Evolutionary conservation across 53 echinoderm and acorn worm species (phyloP).

Genomic region (Arbacia lixula): DNA sequence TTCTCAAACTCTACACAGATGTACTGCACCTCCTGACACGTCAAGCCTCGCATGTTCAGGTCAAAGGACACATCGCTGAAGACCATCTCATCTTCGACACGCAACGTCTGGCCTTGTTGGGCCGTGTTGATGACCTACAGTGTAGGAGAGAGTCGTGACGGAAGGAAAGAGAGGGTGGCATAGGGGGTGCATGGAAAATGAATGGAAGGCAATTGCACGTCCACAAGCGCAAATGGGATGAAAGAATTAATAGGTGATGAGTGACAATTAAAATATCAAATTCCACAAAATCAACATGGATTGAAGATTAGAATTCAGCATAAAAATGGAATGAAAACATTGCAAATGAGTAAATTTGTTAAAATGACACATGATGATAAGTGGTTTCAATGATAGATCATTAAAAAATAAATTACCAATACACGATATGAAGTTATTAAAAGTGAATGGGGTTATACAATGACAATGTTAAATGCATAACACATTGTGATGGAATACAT

Average conservation of each 20-base stretch:
- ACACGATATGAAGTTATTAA: neutral
- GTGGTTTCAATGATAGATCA: neutral
- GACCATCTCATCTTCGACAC: constrained; percentile 51
- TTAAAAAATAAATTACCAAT: neutral
- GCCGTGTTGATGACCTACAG: constrained; percentile 51
- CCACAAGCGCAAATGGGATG: too few relatives aligned
- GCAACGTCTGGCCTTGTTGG: constrained; percentile 64
- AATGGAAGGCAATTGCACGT: too few relatives aligned
- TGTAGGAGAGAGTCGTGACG: neutral
- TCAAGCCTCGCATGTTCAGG: constrained; percentile 72
- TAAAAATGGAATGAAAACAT: neutral
- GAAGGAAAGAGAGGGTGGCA: neutral
- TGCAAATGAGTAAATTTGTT: neutral
- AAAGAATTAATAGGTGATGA: too few relatives aligned
- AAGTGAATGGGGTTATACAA: neutral
- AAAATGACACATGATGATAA: neutral
- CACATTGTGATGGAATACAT: neutral
- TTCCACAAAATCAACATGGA: neutral
- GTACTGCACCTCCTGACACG: constrained; percentile 75
- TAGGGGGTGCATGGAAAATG: neutral
- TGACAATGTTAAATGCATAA: neutral
- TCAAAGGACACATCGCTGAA: constrained; percentile 75
- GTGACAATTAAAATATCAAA: neutral
- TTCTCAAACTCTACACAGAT: constrained; percentile 81
- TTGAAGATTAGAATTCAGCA: neutral